Conservation (phyloP, 2,113 vertebrate genomes). For the Alouatta palliata region DNA sequence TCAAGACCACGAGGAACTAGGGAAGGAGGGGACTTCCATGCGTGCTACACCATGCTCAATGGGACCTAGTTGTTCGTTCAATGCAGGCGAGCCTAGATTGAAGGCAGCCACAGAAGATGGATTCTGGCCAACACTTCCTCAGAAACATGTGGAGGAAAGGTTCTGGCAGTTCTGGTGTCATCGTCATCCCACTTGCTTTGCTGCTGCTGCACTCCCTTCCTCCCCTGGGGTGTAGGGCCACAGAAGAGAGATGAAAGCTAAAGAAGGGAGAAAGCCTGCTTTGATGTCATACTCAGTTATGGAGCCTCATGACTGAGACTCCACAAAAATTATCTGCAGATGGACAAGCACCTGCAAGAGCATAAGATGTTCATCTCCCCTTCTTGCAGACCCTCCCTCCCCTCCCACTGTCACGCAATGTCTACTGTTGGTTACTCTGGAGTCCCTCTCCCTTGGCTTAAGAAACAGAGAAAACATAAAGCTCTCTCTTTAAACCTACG, state of each 20-base stretch:
- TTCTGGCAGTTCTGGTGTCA: not conserved
- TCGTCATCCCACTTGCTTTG: not conserved
- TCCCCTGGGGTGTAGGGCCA: not conserved
- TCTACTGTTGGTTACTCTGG: not conserved
- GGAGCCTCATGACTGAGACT: not conserved
- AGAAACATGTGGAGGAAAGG: not conserved
- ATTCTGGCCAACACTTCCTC: not conserved
- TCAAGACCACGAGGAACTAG: not conserved
- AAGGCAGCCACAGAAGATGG: not conserved
- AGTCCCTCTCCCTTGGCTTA: not conserved
- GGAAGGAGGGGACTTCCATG: not conserved
- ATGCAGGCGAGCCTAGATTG: not conserved
- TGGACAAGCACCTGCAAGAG: not conserved
- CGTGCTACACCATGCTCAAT: not conserved
- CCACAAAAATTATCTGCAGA: not conserved
- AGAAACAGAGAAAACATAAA: not conserved
- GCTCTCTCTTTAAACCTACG: not conserved
- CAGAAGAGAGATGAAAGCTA: too few relatives aligned
- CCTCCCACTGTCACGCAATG: rapidly evolving
- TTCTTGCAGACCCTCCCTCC: not conserved
- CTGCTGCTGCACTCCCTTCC: not conserved
- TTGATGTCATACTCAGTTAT: not conserved
- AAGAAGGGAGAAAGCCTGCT: not conserved
- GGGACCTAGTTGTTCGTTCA: rapidly evolving
- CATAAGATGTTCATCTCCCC: too few relatives aligned